phyloP scores from a whole-genome alignment of 2,888 invertebrate genomes.

The Cerastoderma edule region DNA sequence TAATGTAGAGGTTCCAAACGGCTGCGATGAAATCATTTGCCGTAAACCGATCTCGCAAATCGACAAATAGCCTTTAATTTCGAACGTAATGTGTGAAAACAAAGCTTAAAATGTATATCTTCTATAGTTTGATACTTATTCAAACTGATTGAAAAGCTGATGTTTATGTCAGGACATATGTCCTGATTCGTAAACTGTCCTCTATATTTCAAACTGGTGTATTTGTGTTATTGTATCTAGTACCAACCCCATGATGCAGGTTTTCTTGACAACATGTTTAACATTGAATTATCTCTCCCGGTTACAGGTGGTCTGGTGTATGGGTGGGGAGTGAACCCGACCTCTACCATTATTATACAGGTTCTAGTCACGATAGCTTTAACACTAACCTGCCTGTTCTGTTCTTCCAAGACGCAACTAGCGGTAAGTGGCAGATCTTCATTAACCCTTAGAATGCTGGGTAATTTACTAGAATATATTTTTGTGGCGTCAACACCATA shows the following conservation, averaged over 20 bases:
- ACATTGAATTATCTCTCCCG: not conserved
- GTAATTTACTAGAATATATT: not conserved
- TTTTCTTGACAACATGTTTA: not conserved
- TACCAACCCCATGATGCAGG: not conserved
- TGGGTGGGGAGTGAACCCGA: conserved; percentile 67
- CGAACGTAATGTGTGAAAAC: too few relatives aligned
- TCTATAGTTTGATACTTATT: too few relatives aligned
- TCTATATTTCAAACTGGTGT: too few relatives aligned
- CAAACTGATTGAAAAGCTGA: too few relatives aligned
- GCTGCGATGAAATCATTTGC: too few relatives aligned
- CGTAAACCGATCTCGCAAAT: too few relatives aligned
- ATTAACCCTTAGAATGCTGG: not conserved
- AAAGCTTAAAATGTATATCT: too few relatives aligned
- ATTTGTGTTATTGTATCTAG: not conserved
- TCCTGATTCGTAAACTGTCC: too few relatives aligned
- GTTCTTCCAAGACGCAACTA: conserved; percentile 71
- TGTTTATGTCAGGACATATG: too few relatives aligned
- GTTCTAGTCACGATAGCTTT: conserved; percentile 61
- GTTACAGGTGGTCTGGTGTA: conserved; percentile 75
- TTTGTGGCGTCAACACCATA: too few relatives aligned
- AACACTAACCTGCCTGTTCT: conserved; percentile 67
- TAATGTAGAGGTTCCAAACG: too few relatives aligned
- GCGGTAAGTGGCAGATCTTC: conserved; percentile 60
- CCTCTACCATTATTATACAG: conserved; percentile 65
- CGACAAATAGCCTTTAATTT: too few relatives aligned